Base-by-base conservation (phyloP, 2,888 invertebrate species). In the Tridacna gigas region DNA sequence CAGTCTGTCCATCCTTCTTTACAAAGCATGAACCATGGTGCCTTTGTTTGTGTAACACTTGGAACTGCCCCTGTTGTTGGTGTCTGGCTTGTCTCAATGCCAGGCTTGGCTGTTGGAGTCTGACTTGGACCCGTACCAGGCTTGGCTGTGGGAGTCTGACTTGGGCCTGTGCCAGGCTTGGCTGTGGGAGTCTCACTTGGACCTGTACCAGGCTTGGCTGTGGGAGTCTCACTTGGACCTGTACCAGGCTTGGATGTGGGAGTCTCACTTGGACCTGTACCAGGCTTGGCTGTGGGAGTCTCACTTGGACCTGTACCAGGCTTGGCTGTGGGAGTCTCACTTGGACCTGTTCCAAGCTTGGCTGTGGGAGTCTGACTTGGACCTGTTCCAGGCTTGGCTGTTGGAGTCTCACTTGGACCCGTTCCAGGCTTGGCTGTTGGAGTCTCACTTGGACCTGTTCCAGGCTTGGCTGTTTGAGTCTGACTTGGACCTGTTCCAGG, bases 1-100 rank as follows among this genome's bases (percentile, higher is more conserved):
- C 94, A 95, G 7, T 91, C 91, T 12, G 94, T 94, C 94, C 94
- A 95, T 13, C 94, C 93, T 45, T 91, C 90, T 25, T 77, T 82
- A 83, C 94, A 94, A 11, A 80, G 25, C 76, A 84, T 63, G n/a
- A 75, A 45, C 47, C 80, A 78, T 77, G 87, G 87, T 51, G 79
- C 74, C 69, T 80, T 79, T 74, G 82, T 82, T 81, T 81, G 81
- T 60, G 80, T 71, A 22, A 75, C 22, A 26, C 75, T 74, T 73
- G 87, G 86, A 28, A 77, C 25, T 37, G 7, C 37, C 28, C 28
- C 26, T 47, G 86, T 79, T 26, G 89, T 86, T 79, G 90, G 87
- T 67, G 82, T 81, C 18, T 79, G 63, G 15, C 80, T 77, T 45
- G 85, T 63, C 0, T 45, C 67, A 22, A 74, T 71, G n/a, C 63